phyloP scores from a whole-genome alignment of 2,888 invertebrate genomes.

The Stenolophus ochropezus region DNA sequence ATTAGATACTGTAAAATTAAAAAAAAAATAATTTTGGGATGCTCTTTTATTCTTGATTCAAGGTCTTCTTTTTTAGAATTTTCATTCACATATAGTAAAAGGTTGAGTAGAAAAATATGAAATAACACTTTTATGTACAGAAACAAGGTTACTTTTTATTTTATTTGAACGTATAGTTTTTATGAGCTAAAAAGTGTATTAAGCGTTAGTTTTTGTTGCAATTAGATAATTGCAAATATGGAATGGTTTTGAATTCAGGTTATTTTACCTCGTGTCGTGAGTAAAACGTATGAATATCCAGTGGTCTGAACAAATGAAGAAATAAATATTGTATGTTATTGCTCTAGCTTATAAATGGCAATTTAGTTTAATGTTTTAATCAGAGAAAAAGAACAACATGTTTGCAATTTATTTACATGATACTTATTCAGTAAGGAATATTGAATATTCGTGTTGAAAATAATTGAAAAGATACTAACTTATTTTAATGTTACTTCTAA shows the following conservation, averaged over 20 bases:
- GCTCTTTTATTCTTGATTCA: background rate
- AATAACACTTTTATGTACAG: constrained; percentile 17
- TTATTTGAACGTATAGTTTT: background rate
- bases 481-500: no score
- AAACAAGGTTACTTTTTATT: constrained; percentile 32
- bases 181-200: background rate
- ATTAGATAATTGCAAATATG: constrained; percentile 1
- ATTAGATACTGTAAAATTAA: no score
- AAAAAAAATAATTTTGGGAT: background rate
- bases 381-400: background rate
- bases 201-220: background rate
- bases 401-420: background rate
- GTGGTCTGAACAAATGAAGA: background rate
- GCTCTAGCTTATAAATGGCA: background rate
- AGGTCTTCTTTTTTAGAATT: background rate
- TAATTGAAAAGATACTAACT: no score
- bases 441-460: no score
- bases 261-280: background rate
- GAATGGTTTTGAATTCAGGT: background rate
- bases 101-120: background rate
- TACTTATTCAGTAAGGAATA: no score
- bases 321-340: constrained; percentile 4
- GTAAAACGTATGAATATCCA: background rate
- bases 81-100: background rate
- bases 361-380: background rate